phyloP scores from a whole-genome alignment of 2,888 invertebrate species.

The Phyllotreta cruciferae region DNA sequence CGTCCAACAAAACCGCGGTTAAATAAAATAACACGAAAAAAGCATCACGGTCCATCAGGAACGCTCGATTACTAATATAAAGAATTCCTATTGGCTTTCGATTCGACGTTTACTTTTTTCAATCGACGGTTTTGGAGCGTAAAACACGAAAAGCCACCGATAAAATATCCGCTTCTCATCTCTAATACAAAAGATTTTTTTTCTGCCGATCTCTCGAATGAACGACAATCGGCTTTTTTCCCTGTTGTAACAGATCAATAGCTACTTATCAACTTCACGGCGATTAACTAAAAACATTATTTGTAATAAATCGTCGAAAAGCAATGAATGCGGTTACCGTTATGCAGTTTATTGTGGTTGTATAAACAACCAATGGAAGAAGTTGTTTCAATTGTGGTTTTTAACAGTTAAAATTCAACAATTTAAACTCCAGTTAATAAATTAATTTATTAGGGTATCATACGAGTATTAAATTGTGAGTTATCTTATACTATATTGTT shows the following conservation, averaged over 20 bases:
- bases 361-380: conserved; percentile 6
- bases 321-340: conserved; percentile 16
- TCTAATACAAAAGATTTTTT: conserved; percentile 15
- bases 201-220: conserved; percentile 6
- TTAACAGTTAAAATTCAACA: conserved; percentile 1
- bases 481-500: no score
- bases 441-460: no score
- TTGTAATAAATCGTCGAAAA: conserved; percentile 10
- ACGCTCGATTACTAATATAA: conserved; percentile 5
- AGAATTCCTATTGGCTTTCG: conserved; percentile 6
- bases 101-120: conserved; percentile 12
- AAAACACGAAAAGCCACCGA: conserved; percentile 22
- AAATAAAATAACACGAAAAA: neutral
- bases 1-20: neutral
- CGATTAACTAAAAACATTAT: conserved; percentile 15
- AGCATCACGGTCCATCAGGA: conserved; percentile 6
- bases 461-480: no score
- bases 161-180: conserved; percentile 15
- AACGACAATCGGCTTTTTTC: conserved; percentile 21
- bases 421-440: neutral
- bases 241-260: conserved; percentile 20
- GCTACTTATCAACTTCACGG: conserved; percentile 21
- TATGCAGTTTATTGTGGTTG: conserved; percentile 5
- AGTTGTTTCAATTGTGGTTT: conserved; percentile 11
- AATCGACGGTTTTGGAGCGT: conserved; percentile 12